A percentile compares a stretch with the other conserved stretches of the same genome.
phyloP scores from a whole-genome alignment of 2,888 invertebrate species.

The Drosophila nr. perissopoda region DNA sequence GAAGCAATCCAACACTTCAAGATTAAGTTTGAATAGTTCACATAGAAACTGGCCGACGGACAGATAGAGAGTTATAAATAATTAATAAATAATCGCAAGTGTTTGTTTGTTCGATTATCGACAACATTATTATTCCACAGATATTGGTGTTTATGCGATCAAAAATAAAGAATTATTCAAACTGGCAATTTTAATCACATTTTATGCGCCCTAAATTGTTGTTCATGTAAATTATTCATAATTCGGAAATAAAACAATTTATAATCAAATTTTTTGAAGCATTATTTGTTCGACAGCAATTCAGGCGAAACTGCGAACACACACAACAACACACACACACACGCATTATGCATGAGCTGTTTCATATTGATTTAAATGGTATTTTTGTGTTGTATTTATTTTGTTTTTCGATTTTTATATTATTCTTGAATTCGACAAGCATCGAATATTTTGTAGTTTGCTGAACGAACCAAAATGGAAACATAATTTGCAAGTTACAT shows the following conservation, averaged over 20 bases:
- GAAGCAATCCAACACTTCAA: not conserved
- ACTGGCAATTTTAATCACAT: not conserved
- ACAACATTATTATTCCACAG: not conserved
- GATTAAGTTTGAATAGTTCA: not conserved
- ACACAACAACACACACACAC: constrained; percentile 9
- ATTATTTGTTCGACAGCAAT: constrained; percentile 15
- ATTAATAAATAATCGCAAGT: not conserved
- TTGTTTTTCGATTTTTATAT: not conserved
- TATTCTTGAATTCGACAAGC: constrained; percentile 2
- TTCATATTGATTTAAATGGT: constrained; percentile 7
- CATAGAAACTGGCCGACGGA: not conserved
- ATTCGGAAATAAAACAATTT: not conserved
- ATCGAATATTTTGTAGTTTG: constrained; percentile 5
- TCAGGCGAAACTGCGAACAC: constrained; percentile 7
- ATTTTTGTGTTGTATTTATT: not conserved
- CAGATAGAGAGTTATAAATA: not conserved
- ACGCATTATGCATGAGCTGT: not conserved
- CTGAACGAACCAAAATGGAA: not conserved
- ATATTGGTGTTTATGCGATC: not conserved
- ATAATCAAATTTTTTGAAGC: constrained; percentile 12
- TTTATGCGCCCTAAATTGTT: not conserved
- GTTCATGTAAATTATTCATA: constrained; percentile 5
- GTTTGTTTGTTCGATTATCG: not conserved
- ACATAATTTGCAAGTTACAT: constrained; percentile 26
- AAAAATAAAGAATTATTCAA: not conserved